Base-by-base conservation (phyloP, 35 echinoderm and acorn worm species). In the Patiria miniata region DNA sequence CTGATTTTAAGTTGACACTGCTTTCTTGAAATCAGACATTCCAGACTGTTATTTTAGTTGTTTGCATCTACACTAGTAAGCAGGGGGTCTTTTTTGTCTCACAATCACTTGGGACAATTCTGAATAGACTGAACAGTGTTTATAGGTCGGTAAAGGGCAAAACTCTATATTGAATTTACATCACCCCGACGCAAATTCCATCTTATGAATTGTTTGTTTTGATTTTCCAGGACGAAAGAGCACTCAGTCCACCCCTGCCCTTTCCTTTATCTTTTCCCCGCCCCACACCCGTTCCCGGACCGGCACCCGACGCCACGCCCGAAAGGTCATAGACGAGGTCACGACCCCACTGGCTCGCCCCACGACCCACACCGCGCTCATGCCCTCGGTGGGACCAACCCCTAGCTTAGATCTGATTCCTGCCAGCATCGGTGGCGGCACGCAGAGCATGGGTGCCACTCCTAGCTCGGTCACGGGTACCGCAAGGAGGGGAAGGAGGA, bases 191-290 rank as follows among this genome's bases (percentile, higher is more conserved):
- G n/a, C n/a, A n/a, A n/a, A n/a, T n/a, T n/a, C n/a, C n/a, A n/a
- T n/a, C n/a, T n/a, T n/a, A n/a, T n/a, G n/a, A n/a, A n/a, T n/a
- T n/a, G n/a, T n/a, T n/a, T n/a, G n/a, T n/a, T n/a, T n/a, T n/a
- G n/a, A n/a, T n/a, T n/a, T n/a, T n/a, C 58, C 39, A 87, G 50
- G 85, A 79, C 22, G 68, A 79, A 77, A 50, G 44, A 53, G 40
- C 68, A 22, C 52, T 47, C n/a, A 78, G 44, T 14, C 80, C 57
- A 42, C 54, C 17, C 56, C 89, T 36, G 61, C 88, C 52, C 85
- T 83, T 0, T 95, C 93, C 78, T 95, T 95, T 65, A 90, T 95
- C 54, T 95, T 95, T 84, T 95, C 93, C 14, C 93, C 93, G 37
- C 93, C 93, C 4, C 78, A 86, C 56, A 95, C 93, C 33, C 84